Evolutionary conservation across 2,797 vertebrate genomes (phyloP), one percentile per base, ranked within the genome.

Genomic region (Nyctalus aviator): DNA sequence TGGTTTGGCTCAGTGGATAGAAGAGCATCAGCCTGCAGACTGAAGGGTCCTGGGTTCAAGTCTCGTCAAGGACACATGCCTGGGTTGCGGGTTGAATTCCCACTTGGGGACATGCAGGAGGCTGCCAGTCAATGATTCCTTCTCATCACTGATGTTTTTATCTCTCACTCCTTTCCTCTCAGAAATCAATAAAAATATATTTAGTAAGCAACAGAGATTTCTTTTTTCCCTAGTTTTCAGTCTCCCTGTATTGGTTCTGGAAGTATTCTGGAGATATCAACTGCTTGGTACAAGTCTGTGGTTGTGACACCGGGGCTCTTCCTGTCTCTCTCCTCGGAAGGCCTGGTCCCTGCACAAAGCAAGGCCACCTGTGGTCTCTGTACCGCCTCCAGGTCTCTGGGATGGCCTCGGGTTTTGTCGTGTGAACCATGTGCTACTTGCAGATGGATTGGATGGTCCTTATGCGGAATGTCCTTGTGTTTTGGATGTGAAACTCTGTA

Each of bases 221-320:
- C 2, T 55, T 55, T 53, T 78, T 25, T 6, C 76, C 20, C 66
- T 17, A 30, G 59, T 53, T 55, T 46, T 68, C 53, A 46, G 75
- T 97, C 68, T 97, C 97, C 0, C 0, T 68, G 64, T 98, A 94
- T 44, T 81, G 46, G 68, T 90, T 59, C 91, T 97, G 97, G 97
- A 97, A 95, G 77, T 96, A 98, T 97, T 98, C 97, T 3, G 96
- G 97, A 0, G 23, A 1, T 0, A 88, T 97, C 37, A 96, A 44
- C 82, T 98, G 97, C 86, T 30, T 97, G 77, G 91, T 98, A 73
- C 97, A 96, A 75, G 85, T 97, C 88, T 97, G 95, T 77, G 81
- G 97, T 55, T 15, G 96, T 93, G 95, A 95, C 50, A 44, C 97
- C 48, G 97, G 97, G 37, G 8, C 97, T 84, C 13, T 98, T 14